Evolutionary conservation across 2,797 vertebrate genomes (phyloP), one percentile per base, ranked within the genome.

Genomic region (Poeciliopsis gracilis): DNA sequence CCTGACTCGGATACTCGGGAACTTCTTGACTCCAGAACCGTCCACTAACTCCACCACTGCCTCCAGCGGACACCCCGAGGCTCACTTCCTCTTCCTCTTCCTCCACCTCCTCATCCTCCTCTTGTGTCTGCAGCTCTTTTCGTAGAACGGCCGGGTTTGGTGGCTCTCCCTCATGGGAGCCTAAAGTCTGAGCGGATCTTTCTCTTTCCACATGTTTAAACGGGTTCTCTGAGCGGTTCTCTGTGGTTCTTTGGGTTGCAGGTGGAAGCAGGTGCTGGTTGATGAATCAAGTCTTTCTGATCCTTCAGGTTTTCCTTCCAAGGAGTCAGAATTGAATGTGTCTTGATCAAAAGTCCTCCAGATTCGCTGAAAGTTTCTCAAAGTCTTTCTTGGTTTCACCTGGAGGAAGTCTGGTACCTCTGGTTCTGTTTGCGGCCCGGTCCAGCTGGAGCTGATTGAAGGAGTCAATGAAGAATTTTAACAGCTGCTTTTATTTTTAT

Each of bases 21-120:
- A 4, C 0, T 75, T 88, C 53, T 76, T 90, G n/a, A 77, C 84
- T 41, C 78, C 88, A 2, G 43, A n/a, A 20, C 18, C 41, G 9
- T 20, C 47, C 18, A 9, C 9, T 2, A 73, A 15, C 0, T 10
- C 7, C 12, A 41, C 20, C 38, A 13, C 74, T 10, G 6, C 5
- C 5, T 12, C 74, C 49, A 36, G 18, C 10, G 20, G 47, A 12
- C 1, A 2, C 47, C 9, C 20, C 4, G 1, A 53, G 43, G 33
- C 33, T 55, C 15, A 63, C 49, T 7, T 55, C 38, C 8, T 20
- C 46, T 11, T 61, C 38, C 8, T 28, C 46, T 11, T 61, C 36
- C 12, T 66, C 5, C 25, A 67, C n/a, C 20, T 75, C 41, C 57
- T 33, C 57, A 4, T 63, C 43, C 10, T 61, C 4, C 41, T 46